Percentiles rank a stretch among this genome's conserved stretches.
These are phyloP conservation scores for Slavum lentiscoides DNA, from an alignment of 2,888 invertebrate species.

Conservation along the genomic window DNA sequence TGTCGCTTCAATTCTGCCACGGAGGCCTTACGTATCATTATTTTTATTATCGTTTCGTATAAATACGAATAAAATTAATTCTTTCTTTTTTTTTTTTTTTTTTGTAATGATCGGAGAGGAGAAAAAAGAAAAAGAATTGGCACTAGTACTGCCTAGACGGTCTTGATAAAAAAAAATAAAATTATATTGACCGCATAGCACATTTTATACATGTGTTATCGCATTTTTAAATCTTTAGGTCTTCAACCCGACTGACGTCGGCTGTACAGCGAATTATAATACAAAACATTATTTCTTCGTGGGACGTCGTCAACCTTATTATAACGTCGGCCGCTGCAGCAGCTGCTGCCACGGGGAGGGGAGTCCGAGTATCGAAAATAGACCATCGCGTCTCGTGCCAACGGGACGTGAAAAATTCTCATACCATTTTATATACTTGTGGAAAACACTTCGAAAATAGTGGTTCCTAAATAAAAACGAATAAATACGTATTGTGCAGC, in stretches of 20 bases:
- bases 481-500: neutral
- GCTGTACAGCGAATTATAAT: constrained; percentile 22
- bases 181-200: neutral
- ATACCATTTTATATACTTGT: constrained; percentile 18
- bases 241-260: constrained; percentile 18
- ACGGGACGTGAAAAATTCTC: constrained; percentile 29
- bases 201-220: constrained; percentile 21
- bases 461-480: constrained; percentile 27
- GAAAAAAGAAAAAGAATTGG: constrained; percentile 9
- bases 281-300: constrained; percentile 30
- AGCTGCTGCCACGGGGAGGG: neutral
- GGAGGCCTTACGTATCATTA: too few species aligned
- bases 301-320: constrained; percentile 4
- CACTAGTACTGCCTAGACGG: constrained; percentile 18
- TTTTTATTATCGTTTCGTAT: too few species aligned
- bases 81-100: too few species aligned
- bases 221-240: constrained; percentile 28
- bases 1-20: too few species aligned
- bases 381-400: constrained; percentile 26
- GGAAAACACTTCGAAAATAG: constrained; percentile 34
- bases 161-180: neutral
- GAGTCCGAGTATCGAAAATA: constrained; percentile 41
- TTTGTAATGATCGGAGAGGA: too few species aligned
- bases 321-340: too few species aligned
- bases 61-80: too few species aligned